These are phyloP conservation scores for Festucalex cinctus DNA, from an alignment of 2,113 vertebrate species.

Conservation along the genomic window DNA sequence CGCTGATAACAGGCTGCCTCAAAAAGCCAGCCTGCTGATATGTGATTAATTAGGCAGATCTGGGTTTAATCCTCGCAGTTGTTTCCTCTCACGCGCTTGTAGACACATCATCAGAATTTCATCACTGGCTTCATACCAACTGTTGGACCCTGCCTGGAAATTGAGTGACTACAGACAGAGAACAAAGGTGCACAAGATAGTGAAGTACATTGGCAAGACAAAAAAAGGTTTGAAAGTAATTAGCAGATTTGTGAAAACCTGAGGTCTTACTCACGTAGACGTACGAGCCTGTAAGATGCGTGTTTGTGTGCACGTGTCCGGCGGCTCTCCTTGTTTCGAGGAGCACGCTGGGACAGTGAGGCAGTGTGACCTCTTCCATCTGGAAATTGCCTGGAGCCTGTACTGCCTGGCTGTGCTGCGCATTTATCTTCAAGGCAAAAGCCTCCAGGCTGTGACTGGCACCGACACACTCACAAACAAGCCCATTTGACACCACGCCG, in stretches of 20 bases:
- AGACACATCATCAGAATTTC: constrained; percentile 37
- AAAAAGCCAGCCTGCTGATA: constrained; percentile 54
- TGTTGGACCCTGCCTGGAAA: constrained; percentile 21
- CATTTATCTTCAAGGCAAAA: constrained; percentile 58
- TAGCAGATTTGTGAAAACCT: constrained; percentile 49
- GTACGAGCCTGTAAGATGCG: constrained; percentile 6
- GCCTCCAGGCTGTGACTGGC: constrained; percentile 60
- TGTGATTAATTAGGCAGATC: constrained; percentile 66
- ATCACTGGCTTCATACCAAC: constrained; percentile 26
- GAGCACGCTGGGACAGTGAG: constrained; percentile 69
- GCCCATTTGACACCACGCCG: constrained; percentile 26
- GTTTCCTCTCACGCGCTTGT: constrained; percentile 35
- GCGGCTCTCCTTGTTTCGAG: constrained; percentile 71
- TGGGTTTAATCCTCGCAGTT: constrained; percentile 52
- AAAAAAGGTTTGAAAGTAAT: constrained; percentile 50
- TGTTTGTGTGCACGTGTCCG: constrained; percentile 51
- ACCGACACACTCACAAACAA: constrained; percentile 62
- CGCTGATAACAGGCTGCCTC: constrained; percentile 19
- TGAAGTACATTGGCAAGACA: constrained; percentile 27
- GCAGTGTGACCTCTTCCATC: constrained; percentile 75
- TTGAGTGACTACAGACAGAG: constrained; percentile 13
- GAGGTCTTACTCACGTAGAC: constrained; percentile 26
- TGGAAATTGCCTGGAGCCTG: constrained; percentile 65
- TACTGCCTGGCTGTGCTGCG: constrained; percentile 39
- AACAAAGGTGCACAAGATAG: constrained; percentile 43